These are phyloP conservation scores for Cheilinus undulatus DNA, from an alignment of 2,113 vertebrate genomes.

Conservation along the genomic window DNA sequence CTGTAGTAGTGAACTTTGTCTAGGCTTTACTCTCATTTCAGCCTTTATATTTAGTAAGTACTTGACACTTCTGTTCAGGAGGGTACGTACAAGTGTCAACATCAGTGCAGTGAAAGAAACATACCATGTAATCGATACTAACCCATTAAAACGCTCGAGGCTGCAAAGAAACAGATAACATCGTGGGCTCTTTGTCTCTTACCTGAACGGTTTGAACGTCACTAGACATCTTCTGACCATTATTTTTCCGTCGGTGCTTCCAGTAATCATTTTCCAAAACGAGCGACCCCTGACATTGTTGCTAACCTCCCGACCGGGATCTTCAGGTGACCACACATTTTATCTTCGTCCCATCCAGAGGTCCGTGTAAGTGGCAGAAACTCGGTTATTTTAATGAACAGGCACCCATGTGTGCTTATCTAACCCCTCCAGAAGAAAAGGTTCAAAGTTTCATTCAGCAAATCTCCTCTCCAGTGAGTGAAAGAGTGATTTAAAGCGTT, in stretches of 20 bases:
- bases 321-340: constrained; percentile 52
- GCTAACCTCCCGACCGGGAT: constrained; percentile 53
- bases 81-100: neutral
- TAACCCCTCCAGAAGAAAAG: constrained; percentile 5
- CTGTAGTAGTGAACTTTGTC: no score
- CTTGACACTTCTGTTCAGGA: no score
- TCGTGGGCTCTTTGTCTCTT: constrained; percentile 61
- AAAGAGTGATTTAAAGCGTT: constrained; percentile 20
- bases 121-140: neutral
- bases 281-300: constrained; percentile 57
- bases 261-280: constrained; percentile 86
- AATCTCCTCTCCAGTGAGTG: neutral
- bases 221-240: constrained; percentile 97
- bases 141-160: neutral
- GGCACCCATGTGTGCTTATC: neutral
- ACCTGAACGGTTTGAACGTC: constrained; percentile 98
- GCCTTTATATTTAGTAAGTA: no score
- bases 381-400: neutral
- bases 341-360: constrained; percentile 33
- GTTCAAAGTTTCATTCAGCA: constrained; percentile 56
- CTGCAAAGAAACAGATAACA: neutral
- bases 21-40: no score
- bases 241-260: constrained; percentile 92
- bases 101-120: no score
- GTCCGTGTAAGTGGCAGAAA: neutral